Percentiles rank a stretch among this genome's conserved stretches.
Conservation (phyloP, 2,797 vertebrate species). For the Hypotaenidia okinawae region DNA sequence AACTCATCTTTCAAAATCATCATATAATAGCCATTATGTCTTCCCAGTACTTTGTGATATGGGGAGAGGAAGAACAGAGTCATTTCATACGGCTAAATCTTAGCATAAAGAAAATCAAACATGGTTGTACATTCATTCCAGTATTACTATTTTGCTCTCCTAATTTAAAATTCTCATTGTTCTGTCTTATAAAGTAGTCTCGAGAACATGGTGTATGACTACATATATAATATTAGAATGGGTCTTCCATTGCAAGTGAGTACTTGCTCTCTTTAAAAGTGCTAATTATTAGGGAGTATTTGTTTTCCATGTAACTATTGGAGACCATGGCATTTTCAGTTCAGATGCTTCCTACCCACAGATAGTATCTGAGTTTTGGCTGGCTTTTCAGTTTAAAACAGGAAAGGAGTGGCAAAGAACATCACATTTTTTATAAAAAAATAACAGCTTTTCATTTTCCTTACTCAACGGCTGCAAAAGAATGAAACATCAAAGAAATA, state of each 20-base stretch:
- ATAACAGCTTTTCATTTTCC: neutral
- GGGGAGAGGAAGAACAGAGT: neutral
- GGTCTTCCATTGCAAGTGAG: conserved; percentile 23
- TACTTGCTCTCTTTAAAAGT: conserved; percentile 36
- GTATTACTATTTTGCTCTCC: neutral
- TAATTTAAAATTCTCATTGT: neutral
- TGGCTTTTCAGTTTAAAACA: conserved; percentile 35
- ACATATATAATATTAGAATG: neutral
- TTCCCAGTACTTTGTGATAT: neutral
- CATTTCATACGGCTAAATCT: neutral
- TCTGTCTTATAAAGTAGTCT: neutral
- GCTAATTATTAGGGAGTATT: conserved; percentile 51
- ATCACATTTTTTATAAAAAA: conserved; percentile 13
- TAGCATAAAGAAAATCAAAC: neutral
- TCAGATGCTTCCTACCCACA: conserved; percentile 43
- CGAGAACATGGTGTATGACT: neutral
- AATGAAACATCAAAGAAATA: conserved; percentile 14
- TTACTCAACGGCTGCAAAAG: conserved; percentile 26
- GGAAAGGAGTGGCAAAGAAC: conserved; percentile 55
- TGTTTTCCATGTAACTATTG: neutral
- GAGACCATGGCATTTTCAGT: conserved; percentile 7
- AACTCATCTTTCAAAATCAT: neutral
- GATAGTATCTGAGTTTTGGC: conserved; percentile 39
- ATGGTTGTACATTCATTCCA: neutral
- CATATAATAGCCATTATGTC: neutral